Evolutionary conservation across 2,797 vertebrate genomes (phyloP).

Genomic region (Diplodus puntazzo): DNA sequence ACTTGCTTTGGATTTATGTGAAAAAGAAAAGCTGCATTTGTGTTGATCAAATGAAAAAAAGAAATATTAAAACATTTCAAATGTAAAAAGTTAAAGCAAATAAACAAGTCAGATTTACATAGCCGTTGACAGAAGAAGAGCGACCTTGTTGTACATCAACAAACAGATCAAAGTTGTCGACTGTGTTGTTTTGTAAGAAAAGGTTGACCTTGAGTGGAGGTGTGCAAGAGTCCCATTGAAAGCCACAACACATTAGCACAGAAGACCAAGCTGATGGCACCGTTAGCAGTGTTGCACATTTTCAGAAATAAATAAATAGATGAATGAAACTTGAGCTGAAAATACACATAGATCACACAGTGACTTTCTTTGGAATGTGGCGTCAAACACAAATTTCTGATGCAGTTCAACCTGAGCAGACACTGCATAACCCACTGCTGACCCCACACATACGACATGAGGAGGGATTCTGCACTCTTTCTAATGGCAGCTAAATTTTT

Average conservation of each 20-base stretch:
- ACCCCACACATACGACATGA: conserved; percentile 36
- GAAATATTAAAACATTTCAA: conserved; percentile 4
- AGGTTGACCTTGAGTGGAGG: conserved; percentile 28
- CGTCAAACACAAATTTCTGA: conserved; percentile 46
- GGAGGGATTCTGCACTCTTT: not conserved
- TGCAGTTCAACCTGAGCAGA: conserved; percentile 47
- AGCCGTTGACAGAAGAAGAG: conserved; percentile 3
- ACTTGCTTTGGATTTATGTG: conserved; percentile 12
- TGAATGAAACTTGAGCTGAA: not conserved
- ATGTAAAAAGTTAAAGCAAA: conserved; percentile 22
- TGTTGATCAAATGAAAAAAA: conserved; percentile 7
- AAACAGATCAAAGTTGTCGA: conserved; percentile 2
- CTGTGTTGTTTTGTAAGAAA: conserved; percentile 27
- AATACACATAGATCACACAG: conserved; percentile 2
- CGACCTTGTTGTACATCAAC: conserved; percentile 14
- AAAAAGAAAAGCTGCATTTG: conserved; percentile 17
- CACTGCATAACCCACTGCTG: conserved; percentile 46
- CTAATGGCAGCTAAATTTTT: not conserved
- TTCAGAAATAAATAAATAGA: conserved; percentile 28
- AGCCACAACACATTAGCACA: conserved; percentile 45
- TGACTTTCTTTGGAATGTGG: conserved; percentile 32
- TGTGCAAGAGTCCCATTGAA: conserved; percentile 22
- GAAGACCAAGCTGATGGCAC: conserved; percentile 12
- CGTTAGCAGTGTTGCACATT: conserved; percentile 30
- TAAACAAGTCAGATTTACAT: not conserved